phyloP scores from a whole-genome alignment of 2,113 vertebrate species.

The Myiozetetes cayanensis region DNA sequence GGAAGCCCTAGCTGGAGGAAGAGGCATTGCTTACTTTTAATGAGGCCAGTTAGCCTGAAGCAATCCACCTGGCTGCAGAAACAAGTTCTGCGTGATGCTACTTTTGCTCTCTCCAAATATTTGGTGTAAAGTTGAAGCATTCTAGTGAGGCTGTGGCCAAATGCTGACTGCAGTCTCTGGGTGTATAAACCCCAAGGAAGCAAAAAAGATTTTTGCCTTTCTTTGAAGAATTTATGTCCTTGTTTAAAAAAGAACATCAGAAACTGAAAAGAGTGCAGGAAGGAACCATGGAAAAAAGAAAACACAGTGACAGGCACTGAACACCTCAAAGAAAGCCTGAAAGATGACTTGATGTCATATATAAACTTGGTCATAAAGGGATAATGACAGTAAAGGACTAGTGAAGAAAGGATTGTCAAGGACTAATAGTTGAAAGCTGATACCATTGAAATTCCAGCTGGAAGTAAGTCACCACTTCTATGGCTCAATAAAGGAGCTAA shows the following conservation, averaged over 20 bases:
- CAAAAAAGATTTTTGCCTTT: neutral
- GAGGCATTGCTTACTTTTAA: neutral
- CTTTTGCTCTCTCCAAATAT: neutral
- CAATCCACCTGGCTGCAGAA: neutral
- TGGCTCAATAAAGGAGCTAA: neutral
- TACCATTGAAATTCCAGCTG: neutral
- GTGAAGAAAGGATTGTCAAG: neutral
- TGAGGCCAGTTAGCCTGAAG: neutral
- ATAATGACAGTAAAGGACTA: neutral
- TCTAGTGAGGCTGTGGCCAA: neutral
- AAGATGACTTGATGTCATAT: neutral
- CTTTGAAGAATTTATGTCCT: neutral
- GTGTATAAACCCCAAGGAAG: neutral
- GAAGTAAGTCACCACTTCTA: neutral
- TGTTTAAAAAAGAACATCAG: neutral
- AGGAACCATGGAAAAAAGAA: neutral
- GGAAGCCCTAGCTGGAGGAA: neutral
- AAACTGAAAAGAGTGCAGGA: neutral
- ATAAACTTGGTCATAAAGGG: neutral
- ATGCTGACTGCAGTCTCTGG: neutral
- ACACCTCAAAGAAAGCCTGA: neutral
- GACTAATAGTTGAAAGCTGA: slow-evolving; percentile 1
- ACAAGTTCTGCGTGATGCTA: neutral
- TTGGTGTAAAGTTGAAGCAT: neutral
- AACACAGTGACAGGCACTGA: neutral